phyloP scores from a whole-genome alignment of 2,888 invertebrate species.

The Arge pagana region DNA sequence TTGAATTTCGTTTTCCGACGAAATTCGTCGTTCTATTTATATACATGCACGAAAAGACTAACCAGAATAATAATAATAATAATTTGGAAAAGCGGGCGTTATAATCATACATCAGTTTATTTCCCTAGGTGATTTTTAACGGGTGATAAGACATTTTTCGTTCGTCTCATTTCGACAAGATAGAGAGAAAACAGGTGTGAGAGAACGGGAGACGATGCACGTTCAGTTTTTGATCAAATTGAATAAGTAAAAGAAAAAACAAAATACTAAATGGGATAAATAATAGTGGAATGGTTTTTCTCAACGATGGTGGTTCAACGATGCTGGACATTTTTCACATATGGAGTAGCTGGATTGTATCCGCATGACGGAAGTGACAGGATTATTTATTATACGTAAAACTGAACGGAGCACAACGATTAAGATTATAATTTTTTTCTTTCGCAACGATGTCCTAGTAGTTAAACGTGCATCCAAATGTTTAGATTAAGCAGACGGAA shows the following conservation, averaged over 20 bases:
- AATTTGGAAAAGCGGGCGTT: too few relatives aligned
- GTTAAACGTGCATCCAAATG: neutral
- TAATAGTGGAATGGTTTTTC: conserved; percentile 10
- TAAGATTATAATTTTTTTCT: conserved; percentile 23
- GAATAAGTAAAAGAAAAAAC: conserved; percentile 2
- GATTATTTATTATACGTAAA: conserved; percentile 28
- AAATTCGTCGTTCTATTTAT: too few relatives aligned
- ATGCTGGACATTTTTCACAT: conserved; percentile 26
- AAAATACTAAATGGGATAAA: neutral
- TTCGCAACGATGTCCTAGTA: neutral
- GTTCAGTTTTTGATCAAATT: conserved; percentile 11
- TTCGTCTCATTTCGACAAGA: too few relatives aligned
- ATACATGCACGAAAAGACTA: too few relatives aligned
- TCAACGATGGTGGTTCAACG: conserved; percentile 8
- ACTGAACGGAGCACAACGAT: conserved; percentile 15
- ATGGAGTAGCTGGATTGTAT: conserved; percentile 43
- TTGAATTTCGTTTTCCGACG: too few relatives aligned
- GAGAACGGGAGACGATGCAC: neutral
- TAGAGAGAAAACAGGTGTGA: neutral
- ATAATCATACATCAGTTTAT: too few relatives aligned
- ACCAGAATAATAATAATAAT: too few relatives aligned
- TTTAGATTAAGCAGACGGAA: neutral
- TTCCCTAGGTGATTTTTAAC: too few relatives aligned
- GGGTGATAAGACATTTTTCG: too few relatives aligned
- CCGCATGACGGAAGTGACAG: conserved; percentile 41